Base-by-base conservation (phyloP, 1,140 invertebrate genomes). In the Rhynchophorus ferrugineus region DNA sequence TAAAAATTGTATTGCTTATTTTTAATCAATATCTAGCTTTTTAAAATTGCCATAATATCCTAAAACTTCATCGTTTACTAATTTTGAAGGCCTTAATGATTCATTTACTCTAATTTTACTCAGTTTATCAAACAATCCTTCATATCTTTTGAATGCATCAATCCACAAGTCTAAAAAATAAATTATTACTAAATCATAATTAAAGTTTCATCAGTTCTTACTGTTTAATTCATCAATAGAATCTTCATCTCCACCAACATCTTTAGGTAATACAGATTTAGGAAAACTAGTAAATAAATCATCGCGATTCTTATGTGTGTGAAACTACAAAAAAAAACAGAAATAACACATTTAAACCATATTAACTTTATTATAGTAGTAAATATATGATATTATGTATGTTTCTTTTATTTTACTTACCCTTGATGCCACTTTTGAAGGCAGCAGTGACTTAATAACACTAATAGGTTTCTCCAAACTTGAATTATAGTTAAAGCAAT, bases 181-280 rank as follows among this genome's bases (percentile, higher is more conserved):
- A 24, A 2, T 9, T 36, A 35, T n/a, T 44, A 7, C 0, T 1
- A 19, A 9, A 44, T 3, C 14, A 18, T 35, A 47, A 7, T 3
- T 2, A 54, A 37, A 45, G 11, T 11, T 3, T 43, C 8, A 17
- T 33, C 13, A 14, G 16, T 36, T 6, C 14, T 37, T 55, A 55
- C 53, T 44, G 39, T 36, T 17, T 18, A 55, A 44, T 18, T 34
- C 41, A 19, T 7, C 20, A 14, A 49, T 14, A 21, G 46, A 55
- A 2, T 33, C 16, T 37, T 55, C 72, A 72, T 73, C 69, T 0
- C 79, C 78, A 0, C 78, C 78, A 42, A 77, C 77, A 49, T 81
- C 77, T 22, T 64, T 58, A 0, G 79, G 78, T 9, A 80, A 51
- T 47, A 76, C 69, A 41, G 70, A 58, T 56, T 71, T 70, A 0